These are phyloP conservation scores for Pelecanus crispus DNA, from an alignment of 2,113 vertebrate species.

Conservation along the genomic window DNA sequence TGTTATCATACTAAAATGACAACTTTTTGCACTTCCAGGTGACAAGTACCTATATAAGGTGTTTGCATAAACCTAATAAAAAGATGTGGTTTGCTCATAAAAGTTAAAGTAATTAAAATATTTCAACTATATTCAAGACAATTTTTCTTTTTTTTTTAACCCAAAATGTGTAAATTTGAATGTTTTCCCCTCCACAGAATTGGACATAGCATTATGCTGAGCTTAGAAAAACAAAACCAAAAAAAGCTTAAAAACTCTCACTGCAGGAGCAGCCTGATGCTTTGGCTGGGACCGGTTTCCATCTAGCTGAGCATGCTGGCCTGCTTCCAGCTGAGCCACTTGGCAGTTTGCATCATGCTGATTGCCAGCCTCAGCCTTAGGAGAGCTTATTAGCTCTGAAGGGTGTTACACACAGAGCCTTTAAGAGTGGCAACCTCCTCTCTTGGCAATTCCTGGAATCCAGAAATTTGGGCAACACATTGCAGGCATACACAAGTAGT, in stretches of 20 bases:
- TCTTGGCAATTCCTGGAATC: background rate
- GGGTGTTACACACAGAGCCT: background rate
- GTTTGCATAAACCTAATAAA: background rate
- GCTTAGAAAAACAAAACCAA: background rate
- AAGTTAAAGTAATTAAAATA: background rate
- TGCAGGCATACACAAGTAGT: background rate
- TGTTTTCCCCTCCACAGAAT: background rate
- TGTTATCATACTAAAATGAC: background rate
- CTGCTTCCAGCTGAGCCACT: background rate
- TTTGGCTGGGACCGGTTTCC: background rate
- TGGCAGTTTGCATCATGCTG: background rate
- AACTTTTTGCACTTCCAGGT: background rate
- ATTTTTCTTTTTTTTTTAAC: background rate
- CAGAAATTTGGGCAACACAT: background rate
- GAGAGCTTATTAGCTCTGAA: background rate
- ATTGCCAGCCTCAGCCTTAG: background rate
- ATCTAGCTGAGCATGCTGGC: background rate
- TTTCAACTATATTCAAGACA: background rate
- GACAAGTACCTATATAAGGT: background rate
- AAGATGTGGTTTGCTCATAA: background rate
- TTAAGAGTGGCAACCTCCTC: background rate
- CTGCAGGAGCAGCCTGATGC: background rate
- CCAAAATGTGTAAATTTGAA: accelerated
- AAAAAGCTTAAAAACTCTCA: background rate
- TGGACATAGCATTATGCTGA: background rate